phyloP scores from a whole-genome alignment of 2,888 invertebrate genomes.

The Clusia tigrina region DNA sequence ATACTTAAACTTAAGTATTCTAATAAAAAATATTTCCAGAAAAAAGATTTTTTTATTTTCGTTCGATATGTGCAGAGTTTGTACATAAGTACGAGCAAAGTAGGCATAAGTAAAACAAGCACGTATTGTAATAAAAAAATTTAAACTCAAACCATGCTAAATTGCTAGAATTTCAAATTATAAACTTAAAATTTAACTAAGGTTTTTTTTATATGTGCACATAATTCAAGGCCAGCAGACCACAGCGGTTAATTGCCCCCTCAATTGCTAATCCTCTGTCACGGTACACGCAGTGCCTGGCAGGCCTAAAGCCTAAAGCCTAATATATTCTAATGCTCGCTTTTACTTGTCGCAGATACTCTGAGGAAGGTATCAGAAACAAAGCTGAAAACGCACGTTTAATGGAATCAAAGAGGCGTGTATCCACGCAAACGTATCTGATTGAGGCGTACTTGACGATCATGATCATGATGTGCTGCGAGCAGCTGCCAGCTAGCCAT shows the following conservation, averaged over 20 bases:
- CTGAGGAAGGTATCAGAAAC: no score
- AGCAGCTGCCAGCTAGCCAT: background rate
- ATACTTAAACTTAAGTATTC: no score
- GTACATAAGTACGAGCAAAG: no score
- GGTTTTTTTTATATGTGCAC: no score
- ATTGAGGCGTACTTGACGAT: background rate
- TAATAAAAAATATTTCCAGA: no score
- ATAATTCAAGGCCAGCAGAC: conserved; percentile 54
- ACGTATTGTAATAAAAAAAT: background rate
- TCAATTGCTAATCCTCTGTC: conserved; percentile 50
- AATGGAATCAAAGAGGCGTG: background rate
- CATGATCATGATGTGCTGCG: background rate
- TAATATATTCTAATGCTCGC: no score
- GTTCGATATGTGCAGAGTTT: no score
- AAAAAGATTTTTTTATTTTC: no score
- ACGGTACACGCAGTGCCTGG: background rate
- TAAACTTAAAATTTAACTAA: no score
- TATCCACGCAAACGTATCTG: background rate
- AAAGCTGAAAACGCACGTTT: no score
- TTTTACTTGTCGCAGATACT: no score
- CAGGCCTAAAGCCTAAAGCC: background rate
- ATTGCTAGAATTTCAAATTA: no score
- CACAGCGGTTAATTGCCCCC: conserved; percentile 57
- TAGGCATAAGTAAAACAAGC: background rate
- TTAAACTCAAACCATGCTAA: background rate